These are phyloP conservation scores for Tigriopus californicus DNA, from an alignment of 2,888 invertebrate genomes.

Conservation along the genomic window DNA sequence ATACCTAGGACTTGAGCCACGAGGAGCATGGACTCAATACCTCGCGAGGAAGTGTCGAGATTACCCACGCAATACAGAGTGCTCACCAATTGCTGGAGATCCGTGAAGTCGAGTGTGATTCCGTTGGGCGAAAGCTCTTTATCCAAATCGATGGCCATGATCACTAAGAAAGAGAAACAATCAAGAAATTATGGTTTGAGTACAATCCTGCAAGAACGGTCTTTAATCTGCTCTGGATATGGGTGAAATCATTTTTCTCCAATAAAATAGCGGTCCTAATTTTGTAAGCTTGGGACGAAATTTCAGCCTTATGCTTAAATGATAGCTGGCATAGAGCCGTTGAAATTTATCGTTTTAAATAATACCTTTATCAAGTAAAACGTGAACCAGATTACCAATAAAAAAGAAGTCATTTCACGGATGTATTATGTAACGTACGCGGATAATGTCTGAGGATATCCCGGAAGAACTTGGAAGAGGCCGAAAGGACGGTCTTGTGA, in stretches of 20 bases:
- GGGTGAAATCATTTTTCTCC: neutral
- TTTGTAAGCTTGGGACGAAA: too few relatives aligned
- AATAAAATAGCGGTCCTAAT: too few relatives aligned
- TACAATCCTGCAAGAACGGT: neutral
- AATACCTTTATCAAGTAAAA: too few relatives aligned
- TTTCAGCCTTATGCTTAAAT: too few relatives aligned
- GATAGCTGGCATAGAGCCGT: too few relatives aligned
- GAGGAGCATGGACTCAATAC: constrained; percentile 12
- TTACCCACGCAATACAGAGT: constrained; percentile 15
- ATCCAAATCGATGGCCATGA: constrained; percentile 10
- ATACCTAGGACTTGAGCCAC: constrained; percentile 13
- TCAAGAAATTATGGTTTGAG: neutral
- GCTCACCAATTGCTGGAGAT: constrained; percentile 9
- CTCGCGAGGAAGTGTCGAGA: constrained; percentile 10
- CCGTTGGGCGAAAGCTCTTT: constrained; percentile 2
- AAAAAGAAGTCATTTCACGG: too few relatives aligned
- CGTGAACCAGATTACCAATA: too few relatives aligned
- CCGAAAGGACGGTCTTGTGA: constrained; percentile 8
- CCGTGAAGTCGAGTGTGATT: constrained; percentile 8
- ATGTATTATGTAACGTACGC: neutral
- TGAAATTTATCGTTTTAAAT: too few relatives aligned
- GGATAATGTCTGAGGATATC: constrained; percentile 9
- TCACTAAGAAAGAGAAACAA: too few relatives aligned
- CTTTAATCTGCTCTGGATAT: neutral
- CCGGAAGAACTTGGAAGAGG: constrained; percentile 10